Percentiles rank a stretch among this genome's conserved stretches.
Conservation (phyloP, 2,113 vertebrate genomes). For the Cyprichromis sp. region DNA sequence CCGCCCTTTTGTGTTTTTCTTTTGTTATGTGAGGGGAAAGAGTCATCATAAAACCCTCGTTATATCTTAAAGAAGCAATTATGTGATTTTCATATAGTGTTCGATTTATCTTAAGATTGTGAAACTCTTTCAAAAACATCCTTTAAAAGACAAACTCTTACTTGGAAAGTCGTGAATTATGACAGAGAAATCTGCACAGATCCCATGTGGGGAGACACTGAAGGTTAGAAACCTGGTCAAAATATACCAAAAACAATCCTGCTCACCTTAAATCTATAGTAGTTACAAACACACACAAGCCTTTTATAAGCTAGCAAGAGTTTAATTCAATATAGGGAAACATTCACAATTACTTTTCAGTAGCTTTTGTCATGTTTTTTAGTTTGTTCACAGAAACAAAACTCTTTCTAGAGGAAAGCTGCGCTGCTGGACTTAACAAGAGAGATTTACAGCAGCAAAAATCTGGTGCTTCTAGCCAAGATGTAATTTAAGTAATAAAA, state of each 20-base stretch:
- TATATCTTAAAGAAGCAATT: not conserved
- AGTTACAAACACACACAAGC: not conserved
- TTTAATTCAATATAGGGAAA: not conserved
- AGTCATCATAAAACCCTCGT: not conserved
- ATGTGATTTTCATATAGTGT: not conserved
- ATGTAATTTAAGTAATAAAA: not conserved
- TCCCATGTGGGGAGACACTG: not conserved
- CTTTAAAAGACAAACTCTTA: not conserved
- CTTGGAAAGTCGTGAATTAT: not conserved
- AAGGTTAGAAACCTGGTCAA: not conserved
- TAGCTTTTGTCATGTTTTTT: not conserved
- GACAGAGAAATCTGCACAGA: not conserved
- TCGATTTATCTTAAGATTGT: not conserved
- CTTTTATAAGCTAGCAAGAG: not conserved
- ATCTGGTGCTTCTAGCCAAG: not conserved
- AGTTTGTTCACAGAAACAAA: not conserved
- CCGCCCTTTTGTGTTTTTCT: not conserved
- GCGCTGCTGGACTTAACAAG: not conserved
- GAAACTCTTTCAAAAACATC: not conserved
- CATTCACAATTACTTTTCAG: not conserved
- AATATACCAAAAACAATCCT: not conserved
- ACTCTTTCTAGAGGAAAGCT: not conserved
- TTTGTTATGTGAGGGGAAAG: not conserved
- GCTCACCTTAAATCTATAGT: not conserved
- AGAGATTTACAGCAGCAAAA: not conserved